These are phyloP conservation scores for Cantharis rufa DNA, from an alignment of 2,888 invertebrate genomes.

Conservation along the genomic window DNA sequence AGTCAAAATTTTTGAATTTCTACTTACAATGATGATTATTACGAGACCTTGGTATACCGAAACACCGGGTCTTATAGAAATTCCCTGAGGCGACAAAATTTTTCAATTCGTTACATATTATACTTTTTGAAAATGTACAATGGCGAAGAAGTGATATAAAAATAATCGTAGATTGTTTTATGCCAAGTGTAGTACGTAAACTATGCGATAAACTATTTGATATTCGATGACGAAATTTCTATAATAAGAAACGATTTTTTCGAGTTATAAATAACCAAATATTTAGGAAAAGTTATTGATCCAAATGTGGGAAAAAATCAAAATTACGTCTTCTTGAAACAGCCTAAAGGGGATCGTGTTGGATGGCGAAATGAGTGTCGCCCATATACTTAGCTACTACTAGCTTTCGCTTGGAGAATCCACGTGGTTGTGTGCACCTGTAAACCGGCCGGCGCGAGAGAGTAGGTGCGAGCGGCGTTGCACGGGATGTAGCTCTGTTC, in stretches of 20 bases:
- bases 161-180: background rate
- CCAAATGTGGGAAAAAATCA: background rate
- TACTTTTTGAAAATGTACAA: background rate
- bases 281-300: background rate
- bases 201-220: conserved; percentile 3
- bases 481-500: conserved; percentile 40
- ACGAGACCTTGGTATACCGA: background rate
- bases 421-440: conserved; percentile 64
- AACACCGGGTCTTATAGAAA: background rate
- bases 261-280: background rate
- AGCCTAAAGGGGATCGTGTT: background rate
- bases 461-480: conserved; percentile 51
- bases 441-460: conserved; percentile 47
- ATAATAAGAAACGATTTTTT: background rate
- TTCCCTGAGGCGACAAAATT: background rate
- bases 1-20: background rate
- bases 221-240: conserved; percentile 1
- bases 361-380: background rate
- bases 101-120: background rate
- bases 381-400: conserved; percentile 4
- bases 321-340: background rate
- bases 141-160: background rate
- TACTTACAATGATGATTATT: background rate
- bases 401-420: conserved; percentile 44
- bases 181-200: background rate